Evolutionary conservation across 2,113 vertebrate genomes (phyloP).

Genomic region (Polyodon spathula): DNA sequence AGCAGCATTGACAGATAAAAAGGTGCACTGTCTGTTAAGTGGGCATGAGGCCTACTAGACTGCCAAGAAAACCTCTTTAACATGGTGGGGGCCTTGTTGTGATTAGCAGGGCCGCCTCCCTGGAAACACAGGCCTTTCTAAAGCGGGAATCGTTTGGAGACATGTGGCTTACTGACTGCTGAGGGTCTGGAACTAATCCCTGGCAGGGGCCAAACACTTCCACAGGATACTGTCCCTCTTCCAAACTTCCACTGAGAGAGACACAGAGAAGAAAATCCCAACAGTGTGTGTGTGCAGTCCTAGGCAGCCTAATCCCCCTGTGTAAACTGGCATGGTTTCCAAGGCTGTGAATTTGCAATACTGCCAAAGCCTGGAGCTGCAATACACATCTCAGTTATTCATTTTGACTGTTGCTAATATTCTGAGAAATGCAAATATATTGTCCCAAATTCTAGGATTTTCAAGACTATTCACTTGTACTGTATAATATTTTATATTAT

Average conservation of each 20-base stretch:
- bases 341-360: neutral
- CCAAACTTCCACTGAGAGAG: neutral
- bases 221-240: constrained; percentile 6
- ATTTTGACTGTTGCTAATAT: neutral
- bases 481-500: too few relatives aligned
- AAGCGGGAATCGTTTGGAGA: constrained; percentile 14
- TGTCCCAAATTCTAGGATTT: neutral
- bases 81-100: constrained; percentile 10
- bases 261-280: neutral
- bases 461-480: too few relatives aligned
- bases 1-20: constrained; percentile 12
- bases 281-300: neutral
- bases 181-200: constrained; percentile 12
- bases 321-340: neutral
- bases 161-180: constrained; percentile 11
- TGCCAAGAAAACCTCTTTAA: constrained; percentile 16
- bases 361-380: neutral
- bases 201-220: neutral
- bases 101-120: constrained; percentile 12
- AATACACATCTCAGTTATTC: neutral
- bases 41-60: constrained; percentile 14
- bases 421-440: neutral
- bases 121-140: constrained; percentile 7
- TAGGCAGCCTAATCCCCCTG: constrained; percentile 1
- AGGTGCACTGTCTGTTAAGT: constrained; percentile 11